A percentile compares a stretch with the other conserved stretches of the same genome.
Evolutionary conservation across 2,888 invertebrate genomes (phyloP).

Genomic region (Lasioglossum calceatum): DNA sequence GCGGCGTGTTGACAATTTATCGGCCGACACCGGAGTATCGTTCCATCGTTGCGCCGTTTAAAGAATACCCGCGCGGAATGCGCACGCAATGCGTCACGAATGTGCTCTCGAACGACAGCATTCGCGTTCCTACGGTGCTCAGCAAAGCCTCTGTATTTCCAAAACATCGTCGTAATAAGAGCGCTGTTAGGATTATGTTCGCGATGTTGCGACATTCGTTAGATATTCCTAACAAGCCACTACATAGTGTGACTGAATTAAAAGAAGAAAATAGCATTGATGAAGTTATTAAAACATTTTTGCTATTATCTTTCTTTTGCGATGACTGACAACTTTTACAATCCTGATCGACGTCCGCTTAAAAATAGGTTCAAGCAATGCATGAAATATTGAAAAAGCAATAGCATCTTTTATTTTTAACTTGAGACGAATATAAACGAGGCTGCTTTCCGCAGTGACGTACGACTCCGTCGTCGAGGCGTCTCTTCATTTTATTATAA

Average conservation of each 20-base stretch:
- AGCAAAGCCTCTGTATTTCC: neutral
- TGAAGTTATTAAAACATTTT: neutral
- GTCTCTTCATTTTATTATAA: neutral
- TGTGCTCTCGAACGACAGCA: neutral
- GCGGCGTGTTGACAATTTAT: conserved; percentile 1
- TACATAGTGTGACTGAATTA: neutral
- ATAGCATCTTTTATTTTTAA: conserved; percentile 1
- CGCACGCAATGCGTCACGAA: conserved; percentile 15
- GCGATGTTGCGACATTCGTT: neutral
- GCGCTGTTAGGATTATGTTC: neutral
- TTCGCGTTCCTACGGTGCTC: neutral
- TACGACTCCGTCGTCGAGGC: neutral
- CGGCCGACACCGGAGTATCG: conserved; percentile 13
- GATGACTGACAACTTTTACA: neutral
- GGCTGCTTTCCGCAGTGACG: neutral
- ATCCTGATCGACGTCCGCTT: neutral
- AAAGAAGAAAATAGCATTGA: too few relatives aligned
- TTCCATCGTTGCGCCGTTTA: conserved; percentile 10
- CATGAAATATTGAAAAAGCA: conserved; percentile 1
- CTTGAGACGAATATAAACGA: neutral
- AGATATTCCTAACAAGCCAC: neutral
- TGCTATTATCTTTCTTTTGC: neutral
- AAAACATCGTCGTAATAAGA: neutral
- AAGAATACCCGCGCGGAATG: conserved; percentile 9
- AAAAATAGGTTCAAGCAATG: neutral